Evolutionary conservation across 2,888 invertebrate genomes (phyloP).

Genomic region (Petrolisthes manimaculis): DNA sequence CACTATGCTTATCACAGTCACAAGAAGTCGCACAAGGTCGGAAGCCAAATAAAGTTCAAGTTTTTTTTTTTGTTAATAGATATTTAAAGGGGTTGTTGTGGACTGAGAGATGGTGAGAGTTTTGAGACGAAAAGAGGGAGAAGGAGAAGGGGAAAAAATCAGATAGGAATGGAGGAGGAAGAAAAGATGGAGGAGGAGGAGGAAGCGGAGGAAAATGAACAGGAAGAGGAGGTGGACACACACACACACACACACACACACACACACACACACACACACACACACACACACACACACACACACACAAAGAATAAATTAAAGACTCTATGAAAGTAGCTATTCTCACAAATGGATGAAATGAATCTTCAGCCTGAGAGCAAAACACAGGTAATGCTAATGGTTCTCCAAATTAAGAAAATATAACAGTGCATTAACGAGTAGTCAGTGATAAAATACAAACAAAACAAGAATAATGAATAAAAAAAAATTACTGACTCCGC

Average conservation of each 20-base stretch:
- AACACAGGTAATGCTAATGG: too few species aligned
- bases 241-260: slow-evolving; percentile 32
- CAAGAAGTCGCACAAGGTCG: neutral
- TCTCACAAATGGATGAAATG: too few species aligned
- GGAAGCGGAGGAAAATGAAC: neutral
- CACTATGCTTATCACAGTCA: neutral
- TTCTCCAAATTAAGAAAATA: too few species aligned
- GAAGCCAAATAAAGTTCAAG: neutral
- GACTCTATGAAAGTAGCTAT: too few species aligned
- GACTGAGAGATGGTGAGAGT: neutral
- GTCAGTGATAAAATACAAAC: too few species aligned
- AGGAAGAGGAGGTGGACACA: neutral
- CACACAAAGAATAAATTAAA: neutral
- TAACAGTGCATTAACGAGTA: too few species aligned
- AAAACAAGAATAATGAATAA: too few species aligned
- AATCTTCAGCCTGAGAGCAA: too few species aligned
- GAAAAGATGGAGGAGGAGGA: neutral
- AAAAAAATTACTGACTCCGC: too few species aligned
- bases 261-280: slow-evolving; percentile 22
- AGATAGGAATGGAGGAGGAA: neutral
- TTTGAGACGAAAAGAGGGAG: neutral
- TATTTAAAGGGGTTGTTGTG: neutral
- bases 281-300: slow-evolving; percentile 13
- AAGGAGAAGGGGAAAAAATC: neutral
- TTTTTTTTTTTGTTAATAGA: too few species aligned